These are phyloP conservation scores for Papilio dardanus DNA, from an alignment of 1,140 invertebrate species.

Conservation along the genomic window DNA sequence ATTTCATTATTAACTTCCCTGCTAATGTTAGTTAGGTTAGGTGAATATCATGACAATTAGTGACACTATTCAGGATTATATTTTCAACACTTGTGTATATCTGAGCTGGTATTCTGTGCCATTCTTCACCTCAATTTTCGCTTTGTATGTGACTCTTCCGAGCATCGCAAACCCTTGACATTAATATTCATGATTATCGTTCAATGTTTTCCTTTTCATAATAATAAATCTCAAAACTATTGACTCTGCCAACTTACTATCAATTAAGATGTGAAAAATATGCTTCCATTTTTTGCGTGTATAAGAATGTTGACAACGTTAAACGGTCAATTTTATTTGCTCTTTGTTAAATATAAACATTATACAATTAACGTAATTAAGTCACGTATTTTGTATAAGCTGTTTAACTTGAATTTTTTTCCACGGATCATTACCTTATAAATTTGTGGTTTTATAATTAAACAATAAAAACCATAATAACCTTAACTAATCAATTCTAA, in stretches of 20 bases:
- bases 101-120: slow-evolving; percentile 43
- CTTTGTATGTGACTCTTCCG: slow-evolving; percentile 29
- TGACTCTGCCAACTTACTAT: background rate
- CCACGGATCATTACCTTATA: background rate
- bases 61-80: slow-evolving; percentile 77
- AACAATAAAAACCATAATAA: no score
- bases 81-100: slow-evolving; percentile 56
- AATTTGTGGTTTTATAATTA: no score
- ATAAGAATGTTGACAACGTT: background rate
- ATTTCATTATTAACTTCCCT: background rate
- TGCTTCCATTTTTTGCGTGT: background rate
- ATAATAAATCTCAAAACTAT: background rate
- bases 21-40: background rate
- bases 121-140: slow-evolving; percentile 38
- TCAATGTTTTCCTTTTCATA: slow-evolving; percentile 18
- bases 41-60: slow-evolving; percentile 52
- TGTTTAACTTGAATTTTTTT: background rate
- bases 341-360: background rate
- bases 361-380: slow-evolving; percentile 9
- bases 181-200: slow-evolving; percentile 12
- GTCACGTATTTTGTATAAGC: slow-evolving; percentile 10
- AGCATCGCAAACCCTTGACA: slow-evolving; percentile 3
- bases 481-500: no score
- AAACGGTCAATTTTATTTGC: slow-evolving; percentile 7
- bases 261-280: background rate